Evolutionary conservation across 2,888 invertebrate genomes (phyloP), one percentile per base, ranked within the genome.

Genomic region (Cylindroiulus punctatus): DNA sequence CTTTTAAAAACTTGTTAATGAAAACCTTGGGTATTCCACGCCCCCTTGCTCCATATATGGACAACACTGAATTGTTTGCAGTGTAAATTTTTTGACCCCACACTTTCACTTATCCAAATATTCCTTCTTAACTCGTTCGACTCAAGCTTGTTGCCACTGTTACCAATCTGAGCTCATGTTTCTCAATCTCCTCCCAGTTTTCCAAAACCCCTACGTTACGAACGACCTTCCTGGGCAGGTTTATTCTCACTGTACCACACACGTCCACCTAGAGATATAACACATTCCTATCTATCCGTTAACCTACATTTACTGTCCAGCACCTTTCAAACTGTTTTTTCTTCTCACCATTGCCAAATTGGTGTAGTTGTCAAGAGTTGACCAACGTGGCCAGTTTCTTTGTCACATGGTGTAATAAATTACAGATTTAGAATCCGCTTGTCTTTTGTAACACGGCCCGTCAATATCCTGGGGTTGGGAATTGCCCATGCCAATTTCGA

Each of bases 231-330:
- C 83, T 83, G 83, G 83, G 44, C 83, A 83, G 83, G 83, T 83
- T 83, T 83, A 83, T 40, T 83, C 83, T 83, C 40, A 83, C 83
- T 40, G 83, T 83, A 83, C 83, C 83, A 83, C 40, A 83, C 83
- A 83, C 44, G 40, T 83, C n/a, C 83, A 83, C 83, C 40, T 83
- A 83, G 40, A 83, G 40, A 44, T 83, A n/a, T 83, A 84, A 84
- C 84, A 84, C 44, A 84, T 84, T 84, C 84, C 84, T 44, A 52
- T 52, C 57, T 84, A 52, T 44, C 44, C 26, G 44, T 84, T 84
- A 84, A 84, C 84, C 84, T 84, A 84, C 44, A 84, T 84, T 84
- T 84, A 40, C 40, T 83, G 44, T 83, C 44, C 44, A 83, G 83
- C 44, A 83, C 83, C 83, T 83, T 83, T 83, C 42, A 26, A 40